These are phyloP conservation scores for Eupithecia subfuscata DNA, from an alignment of 2,888 invertebrate genomes.

Conservation along the genomic window DNA sequence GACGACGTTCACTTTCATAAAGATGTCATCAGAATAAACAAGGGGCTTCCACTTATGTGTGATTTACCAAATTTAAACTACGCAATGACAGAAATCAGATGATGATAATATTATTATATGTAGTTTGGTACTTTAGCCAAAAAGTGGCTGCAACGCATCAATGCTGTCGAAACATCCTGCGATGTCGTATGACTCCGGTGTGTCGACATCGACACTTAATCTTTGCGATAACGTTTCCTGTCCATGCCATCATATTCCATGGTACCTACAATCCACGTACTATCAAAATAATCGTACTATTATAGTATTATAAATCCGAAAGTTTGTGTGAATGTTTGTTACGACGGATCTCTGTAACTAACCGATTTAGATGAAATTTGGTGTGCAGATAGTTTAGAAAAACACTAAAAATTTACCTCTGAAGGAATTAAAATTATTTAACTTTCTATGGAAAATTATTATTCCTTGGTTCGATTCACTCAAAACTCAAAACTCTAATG, in stretches of 20 bases:
- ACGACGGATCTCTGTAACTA: background rate
- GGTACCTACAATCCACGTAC: too few relatives aligned
- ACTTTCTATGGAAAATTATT: too few relatives aligned
- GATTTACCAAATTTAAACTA: background rate
- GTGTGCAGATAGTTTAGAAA: background rate
- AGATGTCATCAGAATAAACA: background rate
- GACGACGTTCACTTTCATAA: background rate
- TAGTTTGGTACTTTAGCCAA: background rate
- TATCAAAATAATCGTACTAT: too few relatives aligned
- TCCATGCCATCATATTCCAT: background rate
- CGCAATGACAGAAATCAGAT: background rate
- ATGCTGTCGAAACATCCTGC: slow-evolving; percentile 4
- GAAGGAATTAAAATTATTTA: too few relatives aligned
- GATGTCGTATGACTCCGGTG: background rate
- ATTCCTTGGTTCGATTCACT: too few relatives aligned
- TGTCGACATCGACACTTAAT: background rate
- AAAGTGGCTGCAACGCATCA: background rate
- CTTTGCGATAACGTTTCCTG: background rate
- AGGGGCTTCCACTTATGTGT: background rate
- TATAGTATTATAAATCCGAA: background rate
- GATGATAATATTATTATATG: background rate
- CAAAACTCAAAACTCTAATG: too few relatives aligned
- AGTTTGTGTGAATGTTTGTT: background rate
- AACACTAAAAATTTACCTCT: too few relatives aligned
- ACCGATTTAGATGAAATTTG: background rate